Conservation (phyloP, 2,888 invertebrate species). For the Eurytoma californica region DNA sequence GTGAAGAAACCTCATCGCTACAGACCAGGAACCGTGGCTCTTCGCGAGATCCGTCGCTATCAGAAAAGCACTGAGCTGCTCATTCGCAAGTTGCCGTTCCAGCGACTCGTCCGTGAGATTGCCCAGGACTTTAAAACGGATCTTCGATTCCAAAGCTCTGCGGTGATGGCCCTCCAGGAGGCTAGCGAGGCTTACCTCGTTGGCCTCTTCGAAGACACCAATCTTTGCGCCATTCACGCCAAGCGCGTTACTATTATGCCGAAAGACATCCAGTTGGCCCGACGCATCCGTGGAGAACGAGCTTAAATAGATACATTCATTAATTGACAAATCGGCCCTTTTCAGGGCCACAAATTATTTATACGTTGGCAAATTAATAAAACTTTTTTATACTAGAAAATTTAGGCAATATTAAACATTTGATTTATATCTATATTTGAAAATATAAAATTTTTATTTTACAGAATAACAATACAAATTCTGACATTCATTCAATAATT, state of each 20-base stretch:
- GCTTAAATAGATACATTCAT: not conserved
- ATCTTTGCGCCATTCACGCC: constrained; percentile 36
- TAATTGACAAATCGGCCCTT: not conserved
- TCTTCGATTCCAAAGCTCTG: constrained; percentile 36
- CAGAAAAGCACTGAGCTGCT: constrained; percentile 42
- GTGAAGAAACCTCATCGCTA: constrained; percentile 39
- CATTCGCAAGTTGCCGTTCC: constrained; percentile 37
- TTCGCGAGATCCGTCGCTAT: constrained; percentile 42
- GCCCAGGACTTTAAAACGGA: constrained; percentile 43
- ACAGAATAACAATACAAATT: not conserved
- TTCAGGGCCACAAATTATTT: not conserved
- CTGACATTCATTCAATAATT: not conserved
- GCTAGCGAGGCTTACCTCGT: constrained; percentile 34
- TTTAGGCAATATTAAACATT: no score
- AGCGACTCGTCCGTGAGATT: constrained; percentile 31
- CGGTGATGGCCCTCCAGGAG: constrained; percentile 34
- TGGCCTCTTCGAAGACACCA: constrained; percentile 38
- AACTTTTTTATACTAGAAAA: no score
- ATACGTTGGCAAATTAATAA: not conserved
- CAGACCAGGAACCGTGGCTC: constrained; percentile 41
- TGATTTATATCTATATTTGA: no score
- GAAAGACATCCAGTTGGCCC: constrained; percentile 33
- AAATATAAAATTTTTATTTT: not conserved
- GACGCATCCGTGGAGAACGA: constrained; percentile 35
- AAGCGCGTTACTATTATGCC: constrained; percentile 31